These are phyloP conservation scores for Caranx melampygus DNA, from an alignment of 2,113 vertebrate genomes.

Conservation along the genomic window DNA sequence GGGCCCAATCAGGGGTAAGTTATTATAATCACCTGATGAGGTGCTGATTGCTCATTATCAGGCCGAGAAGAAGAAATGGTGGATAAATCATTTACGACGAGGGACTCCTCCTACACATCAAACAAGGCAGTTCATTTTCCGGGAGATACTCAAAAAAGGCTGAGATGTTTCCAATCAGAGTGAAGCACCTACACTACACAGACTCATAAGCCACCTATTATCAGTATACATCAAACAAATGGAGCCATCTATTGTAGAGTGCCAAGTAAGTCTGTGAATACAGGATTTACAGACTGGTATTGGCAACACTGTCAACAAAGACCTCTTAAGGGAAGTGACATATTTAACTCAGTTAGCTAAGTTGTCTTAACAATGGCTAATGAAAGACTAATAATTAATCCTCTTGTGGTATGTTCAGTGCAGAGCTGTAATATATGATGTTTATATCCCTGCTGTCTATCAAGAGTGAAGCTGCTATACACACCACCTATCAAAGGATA, in stretches of 20 bases:
- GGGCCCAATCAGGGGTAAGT: conserved; percentile 98
- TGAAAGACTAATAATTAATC: not conserved
- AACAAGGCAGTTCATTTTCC: conserved; percentile 11
- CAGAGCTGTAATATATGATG: too few relatives aligned
- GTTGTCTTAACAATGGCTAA: not conserved
- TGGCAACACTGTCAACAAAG: not conserved
- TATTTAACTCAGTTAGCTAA: not conserved
- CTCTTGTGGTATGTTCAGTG: too few relatives aligned
- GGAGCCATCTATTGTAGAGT: too few relatives aligned
- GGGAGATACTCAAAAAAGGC: not conserved
- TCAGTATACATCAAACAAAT: not conserved
- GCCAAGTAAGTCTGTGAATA: too few relatives aligned
- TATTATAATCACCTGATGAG: conserved; percentile 42
- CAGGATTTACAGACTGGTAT: not conserved
- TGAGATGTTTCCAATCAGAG: conserved; percentile 2
- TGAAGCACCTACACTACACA: not conserved
- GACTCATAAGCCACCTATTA: not conserved
- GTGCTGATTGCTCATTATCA: conserved; percentile 40
- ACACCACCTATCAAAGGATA: too few relatives aligned
- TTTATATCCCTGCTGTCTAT: too few relatives aligned
- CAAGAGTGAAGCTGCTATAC: too few relatives aligned
- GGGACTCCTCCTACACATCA: conserved; percentile 16
- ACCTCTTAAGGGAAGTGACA: not conserved
- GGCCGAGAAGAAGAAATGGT: conserved; percentile 2
- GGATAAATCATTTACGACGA: conserved; percentile 11